These are phyloP conservation scores for Anisognathus igniventris DNA, from an alignment of 2,797 vertebrate species.

Conservation along the genomic window DNA sequence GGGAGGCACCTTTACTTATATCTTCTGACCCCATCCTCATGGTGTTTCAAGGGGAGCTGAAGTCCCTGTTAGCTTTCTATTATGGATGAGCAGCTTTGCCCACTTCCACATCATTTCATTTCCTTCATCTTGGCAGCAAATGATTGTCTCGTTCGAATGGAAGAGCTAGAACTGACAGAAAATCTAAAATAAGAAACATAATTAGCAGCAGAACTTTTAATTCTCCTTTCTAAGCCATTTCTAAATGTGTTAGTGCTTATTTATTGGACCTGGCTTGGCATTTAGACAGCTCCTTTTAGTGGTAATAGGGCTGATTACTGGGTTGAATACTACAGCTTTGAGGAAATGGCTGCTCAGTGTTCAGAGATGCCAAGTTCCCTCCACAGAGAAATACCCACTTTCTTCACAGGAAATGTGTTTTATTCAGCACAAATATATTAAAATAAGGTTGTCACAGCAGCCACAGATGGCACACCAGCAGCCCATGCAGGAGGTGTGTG, in stretches of 20 bases:
- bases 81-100: neutral
- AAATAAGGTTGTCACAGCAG: neutral
- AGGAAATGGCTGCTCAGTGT: neutral
- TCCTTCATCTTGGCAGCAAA: neutral
- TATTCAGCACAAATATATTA: neutral
- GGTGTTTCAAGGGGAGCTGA: neutral
- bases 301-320: conserved; percentile 30
- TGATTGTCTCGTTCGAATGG: neutral
- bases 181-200: conserved; percentile 26
- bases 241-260: neutral
- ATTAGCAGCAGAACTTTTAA: conserved; percentile 41
- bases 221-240: conserved; percentile 11
- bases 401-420: neutral
- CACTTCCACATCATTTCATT: neutral
- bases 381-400: neutral
- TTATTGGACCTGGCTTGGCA: conserved; percentile 19
- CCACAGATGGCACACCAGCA: neutral
- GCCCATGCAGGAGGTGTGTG: accelerated
- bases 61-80: neutral
- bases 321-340: neutral
- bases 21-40: neutral
- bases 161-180: conserved; percentile 10
- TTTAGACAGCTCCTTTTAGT: conserved; percentile 5
- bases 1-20: neutral
- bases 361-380: neutral